Base-by-base conservation (phyloP, 37 sponge, comb jelly and placozoan genomes). In the Agelas oroides region DNA sequence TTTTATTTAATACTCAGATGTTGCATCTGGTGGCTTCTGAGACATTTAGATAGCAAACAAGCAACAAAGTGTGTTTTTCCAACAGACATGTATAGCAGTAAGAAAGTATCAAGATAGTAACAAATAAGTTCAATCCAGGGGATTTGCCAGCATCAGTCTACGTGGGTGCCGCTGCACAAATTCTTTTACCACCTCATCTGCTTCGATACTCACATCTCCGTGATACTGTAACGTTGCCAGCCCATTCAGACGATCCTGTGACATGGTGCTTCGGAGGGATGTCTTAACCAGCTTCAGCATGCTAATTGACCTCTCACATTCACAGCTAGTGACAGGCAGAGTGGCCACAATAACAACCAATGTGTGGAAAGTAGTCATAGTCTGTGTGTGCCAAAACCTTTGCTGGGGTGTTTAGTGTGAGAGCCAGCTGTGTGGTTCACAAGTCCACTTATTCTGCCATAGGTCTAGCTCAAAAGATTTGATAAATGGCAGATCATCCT, bases 231-330 rank as follows among this genome's bases (percentile, higher is more conserved):
- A 8, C 46, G 8, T 46, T 46, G 46, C 52, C 53, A 87, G 75
- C 13, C 80, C 80, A 71, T 73, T 78, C 16, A 87, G 87, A 17
- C 80, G 65, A 80, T 78, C 66, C 20, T 24, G 68, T 28, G 79
- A 59, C 81, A 87, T 87, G n/a, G 81, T 79, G 65, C 67, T 71
- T 23, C 75, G 61, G 35, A 38, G 68, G 20, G 80, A 60, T 70
- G 81, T 64, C 76, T 88, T 76, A 31, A 89, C 67, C 15, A n/a
- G 31, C 31, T 40, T 71, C 33, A 85, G 67, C 65, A 85, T 63
- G 83, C 86, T 85, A 60, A 90, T 85, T 1, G 90, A 84, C 61
- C 81, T 61, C 59, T 89, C 90, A 80, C 90, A 79, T 56, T 90
- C 85, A 67, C 86, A 90, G 70, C 90, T 84, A 17, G 85, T 90